Evolutionary conservation across 2,797 vertebrate genomes (phyloP).

Genomic region (Bradypodion ventrale): DNA sequence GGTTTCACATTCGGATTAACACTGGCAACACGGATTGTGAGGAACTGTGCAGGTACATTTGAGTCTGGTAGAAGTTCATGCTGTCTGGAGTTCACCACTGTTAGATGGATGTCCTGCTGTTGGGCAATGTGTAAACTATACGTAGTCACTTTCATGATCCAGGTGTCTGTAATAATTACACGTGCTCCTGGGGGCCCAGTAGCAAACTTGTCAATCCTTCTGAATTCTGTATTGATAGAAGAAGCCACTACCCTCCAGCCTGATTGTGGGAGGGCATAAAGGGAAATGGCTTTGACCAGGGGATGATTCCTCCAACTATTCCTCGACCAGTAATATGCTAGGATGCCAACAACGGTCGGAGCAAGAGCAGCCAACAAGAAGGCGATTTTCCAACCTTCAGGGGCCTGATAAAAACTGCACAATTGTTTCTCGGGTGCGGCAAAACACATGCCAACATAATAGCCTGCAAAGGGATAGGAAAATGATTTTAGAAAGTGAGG

Average conservation of each 20-base stretch:
- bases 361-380: constrained; percentile 77
- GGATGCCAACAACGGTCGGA: constrained; percentile 71
- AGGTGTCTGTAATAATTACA: constrained; percentile 90
- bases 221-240: constrained; percentile 89
- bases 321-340: constrained; percentile 86
- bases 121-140: constrained; percentile 85
- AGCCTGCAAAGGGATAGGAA: constrained; percentile 78
- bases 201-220: constrained; percentile 92
- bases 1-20: constrained; percentile 79
- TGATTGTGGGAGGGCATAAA: constrained; percentile 76
- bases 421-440: constrained; percentile 88
- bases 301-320: constrained; percentile 85
- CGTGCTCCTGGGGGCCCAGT: constrained; percentile 85
- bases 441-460: constrained; percentile 92
- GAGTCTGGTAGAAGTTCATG: constrained; percentile 88
- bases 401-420: constrained; percentile 75
- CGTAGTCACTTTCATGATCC: constrained; percentile 93
- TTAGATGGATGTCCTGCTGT: constrained; percentile 88
- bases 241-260: constrained; percentile 85
- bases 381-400: constrained; percentile 80
- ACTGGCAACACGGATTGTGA: constrained; percentile 88
- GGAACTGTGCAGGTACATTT: constrained; percentile 85
- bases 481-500: constrained; percentile 32
- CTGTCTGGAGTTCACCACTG: constrained; percentile 85
- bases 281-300: constrained; percentile 76